A percentile compares a stretch with the other conserved stretches of the same genome.
Conservation (phyloP, 2,888 invertebrate species). For the Xylota segnis region DNA sequence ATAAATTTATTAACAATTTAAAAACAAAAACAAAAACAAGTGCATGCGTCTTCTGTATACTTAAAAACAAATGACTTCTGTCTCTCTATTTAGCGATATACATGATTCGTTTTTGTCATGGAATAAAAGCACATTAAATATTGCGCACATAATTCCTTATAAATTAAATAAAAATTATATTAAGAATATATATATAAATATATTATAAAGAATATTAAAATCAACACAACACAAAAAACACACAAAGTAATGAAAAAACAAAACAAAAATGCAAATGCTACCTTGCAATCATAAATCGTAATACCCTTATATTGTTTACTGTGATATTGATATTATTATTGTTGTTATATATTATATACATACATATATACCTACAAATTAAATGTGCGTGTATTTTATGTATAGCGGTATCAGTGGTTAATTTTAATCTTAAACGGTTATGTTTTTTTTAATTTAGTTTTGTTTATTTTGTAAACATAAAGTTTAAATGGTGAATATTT, state of each 20-base stretch:
- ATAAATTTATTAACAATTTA: background rate
- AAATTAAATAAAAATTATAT: constrained; percentile 18
- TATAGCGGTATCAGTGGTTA: constrained; percentile 32
- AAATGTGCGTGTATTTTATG: constrained; percentile 51
- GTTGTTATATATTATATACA: constrained; percentile 63
- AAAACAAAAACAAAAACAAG: background rate
- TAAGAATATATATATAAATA: constrained; percentile 6
- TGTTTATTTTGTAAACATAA: constrained; percentile 18
- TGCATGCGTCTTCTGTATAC: constrained; percentile 1
- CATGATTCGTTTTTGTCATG: constrained; percentile 18
- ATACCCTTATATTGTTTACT: constrained; percentile 74
- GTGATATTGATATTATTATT: constrained; percentile 76
- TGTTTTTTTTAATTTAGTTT: constrained; percentile 26
- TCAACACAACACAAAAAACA: constrained; percentile 43
- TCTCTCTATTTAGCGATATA: constrained; percentile 40
- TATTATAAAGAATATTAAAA: constrained; percentile 25
- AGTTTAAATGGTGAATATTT: constrained; percentile 31
- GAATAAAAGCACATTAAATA: constrained; percentile 53
- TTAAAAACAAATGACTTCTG: constrained; percentile 12
- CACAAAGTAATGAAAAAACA: constrained; percentile 36
- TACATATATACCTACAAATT: constrained; percentile 59
- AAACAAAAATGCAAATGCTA: constrained; percentile 52
- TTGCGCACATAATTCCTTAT: constrained; percentile 62
- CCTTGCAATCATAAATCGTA: constrained; percentile 70
- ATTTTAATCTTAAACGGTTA: constrained; percentile 19